Evolutionary conservation across 2,113 vertebrate species (phyloP).

Genomic region (Apodemus speciosus): DNA sequence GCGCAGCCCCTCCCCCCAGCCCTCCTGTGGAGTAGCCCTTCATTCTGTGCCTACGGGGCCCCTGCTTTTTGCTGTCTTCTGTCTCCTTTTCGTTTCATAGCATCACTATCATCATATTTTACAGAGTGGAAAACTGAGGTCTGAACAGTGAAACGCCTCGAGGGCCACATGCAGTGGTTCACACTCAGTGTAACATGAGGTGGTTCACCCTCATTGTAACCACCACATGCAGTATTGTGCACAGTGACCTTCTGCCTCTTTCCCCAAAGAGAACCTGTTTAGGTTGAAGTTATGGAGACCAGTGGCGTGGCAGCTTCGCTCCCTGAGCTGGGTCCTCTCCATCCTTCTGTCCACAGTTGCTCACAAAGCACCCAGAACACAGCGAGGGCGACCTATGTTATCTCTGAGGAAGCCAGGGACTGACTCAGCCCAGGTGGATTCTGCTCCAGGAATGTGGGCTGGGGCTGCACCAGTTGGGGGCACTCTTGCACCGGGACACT

Average conservation of each 20-base stretch:
- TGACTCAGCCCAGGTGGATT: neutral
- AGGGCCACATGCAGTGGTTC: neutral
- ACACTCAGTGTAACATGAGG: neutral
- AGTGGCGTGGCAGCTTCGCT: neutral
- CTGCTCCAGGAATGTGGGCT: neutral
- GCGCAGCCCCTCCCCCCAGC: neutral
- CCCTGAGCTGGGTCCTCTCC: neutral
- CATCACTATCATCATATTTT: neutral
- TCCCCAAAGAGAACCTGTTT: neutral
- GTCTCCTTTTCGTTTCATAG: neutral
- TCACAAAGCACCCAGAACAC: neutral
- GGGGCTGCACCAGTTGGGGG: neutral
- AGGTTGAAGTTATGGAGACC: neutral
- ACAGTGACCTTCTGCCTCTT: neutral
- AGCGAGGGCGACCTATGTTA: neutral
- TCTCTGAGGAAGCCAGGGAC: neutral
- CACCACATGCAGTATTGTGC: neutral
- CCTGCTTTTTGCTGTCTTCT: neutral
- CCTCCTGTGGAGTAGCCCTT: neutral
- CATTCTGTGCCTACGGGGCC: neutral
- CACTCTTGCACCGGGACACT: neutral
- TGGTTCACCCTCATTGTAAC: neutral
- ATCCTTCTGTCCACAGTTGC: no score
- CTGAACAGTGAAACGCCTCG: neutral
- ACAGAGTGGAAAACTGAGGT: neutral